Percentiles rank a stretch among this genome's conserved stretches.
These are phyloP conservation scores for Danio rerio DNA, from an alignment of 2,113 vertebrate species.

Conservation along the genomic window GRCz12tu NC_133176.1:40376501-40377000, in stretches of 20 bases:
- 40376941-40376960: slow-evolving; percentile 12
- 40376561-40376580: no score
- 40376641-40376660: neutral
- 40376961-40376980: slow-evolving; percentile 88
- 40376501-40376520: no score
- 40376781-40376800: neutral
- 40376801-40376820: neutral
- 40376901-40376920: slow-evolving; percentile 22
- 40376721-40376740: neutral
- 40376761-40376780: neutral
- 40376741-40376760: neutral
- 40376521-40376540: no score
- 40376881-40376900: neutral
- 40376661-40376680: neutral
- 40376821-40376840: slow-evolving; percentile 40
- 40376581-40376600: no score
- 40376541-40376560: no score
- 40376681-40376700: neutral
- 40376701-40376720: neutral
- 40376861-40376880: slow-evolving; percentile 12
- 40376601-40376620: neutral
- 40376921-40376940: neutral
- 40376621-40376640: neutral
- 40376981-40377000: slow-evolving; percentile 95
- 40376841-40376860: slow-evolving; percentile 32